These are phyloP conservation scores for Drosophila monieri DNA, from an alignment of 2,888 invertebrate genomes.

Conservation along the genomic window DNA sequence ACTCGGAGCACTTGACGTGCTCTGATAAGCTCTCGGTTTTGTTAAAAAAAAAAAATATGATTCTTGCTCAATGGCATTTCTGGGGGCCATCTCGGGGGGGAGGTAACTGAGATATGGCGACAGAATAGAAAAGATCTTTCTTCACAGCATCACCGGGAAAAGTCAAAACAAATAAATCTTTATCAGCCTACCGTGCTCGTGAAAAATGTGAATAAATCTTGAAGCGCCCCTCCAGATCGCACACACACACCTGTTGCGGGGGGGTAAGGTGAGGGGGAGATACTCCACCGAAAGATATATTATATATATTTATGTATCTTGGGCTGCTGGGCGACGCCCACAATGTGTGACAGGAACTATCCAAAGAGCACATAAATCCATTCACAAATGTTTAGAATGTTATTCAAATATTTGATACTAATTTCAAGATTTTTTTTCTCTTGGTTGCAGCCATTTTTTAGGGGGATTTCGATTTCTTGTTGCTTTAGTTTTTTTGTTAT, in stretches of 20 bases:
- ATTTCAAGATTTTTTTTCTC: slow-evolving; percentile 57
- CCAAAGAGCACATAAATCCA: slow-evolving; percentile 74
- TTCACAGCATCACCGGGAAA: slow-evolving; percentile 16
- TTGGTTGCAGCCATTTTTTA: slow-evolving; percentile 15
- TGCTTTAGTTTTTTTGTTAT: slow-evolving; percentile 28
- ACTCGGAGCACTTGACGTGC: slow-evolving; percentile 22
- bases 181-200: slow-evolving; percentile 46
- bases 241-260: slow-evolving; percentile 68
- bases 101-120: slow-evolving; percentile 17
- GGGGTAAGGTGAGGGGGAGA: slow-evolving; percentile 1
- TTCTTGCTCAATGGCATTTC: slow-evolving; percentile 23
- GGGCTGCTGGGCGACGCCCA: slow-evolving; percentile 57
- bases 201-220: slow-evolving; percentile 68
- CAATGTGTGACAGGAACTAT: slow-evolving; percentile 72
- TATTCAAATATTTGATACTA: slow-evolving; percentile 80
- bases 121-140: slow-evolving; percentile 22
- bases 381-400: slow-evolving; percentile 81
- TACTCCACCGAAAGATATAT: slow-evolving; percentile 16
- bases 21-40: slow-evolving; percentile 47
- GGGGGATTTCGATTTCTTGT: slow-evolving; percentile 46
- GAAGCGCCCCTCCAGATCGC: slow-evolving; percentile 1
- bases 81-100: background rate
- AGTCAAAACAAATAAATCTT: slow-evolving; percentile 78
- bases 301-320: slow-evolving; percentile 11
- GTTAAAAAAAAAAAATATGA: slow-evolving; percentile 11